Evolutionary conservation across 2,888 invertebrate genomes (phyloP), one percentile per base, ranked within the genome.

Genomic region (Calameuta idolon): DNA sequence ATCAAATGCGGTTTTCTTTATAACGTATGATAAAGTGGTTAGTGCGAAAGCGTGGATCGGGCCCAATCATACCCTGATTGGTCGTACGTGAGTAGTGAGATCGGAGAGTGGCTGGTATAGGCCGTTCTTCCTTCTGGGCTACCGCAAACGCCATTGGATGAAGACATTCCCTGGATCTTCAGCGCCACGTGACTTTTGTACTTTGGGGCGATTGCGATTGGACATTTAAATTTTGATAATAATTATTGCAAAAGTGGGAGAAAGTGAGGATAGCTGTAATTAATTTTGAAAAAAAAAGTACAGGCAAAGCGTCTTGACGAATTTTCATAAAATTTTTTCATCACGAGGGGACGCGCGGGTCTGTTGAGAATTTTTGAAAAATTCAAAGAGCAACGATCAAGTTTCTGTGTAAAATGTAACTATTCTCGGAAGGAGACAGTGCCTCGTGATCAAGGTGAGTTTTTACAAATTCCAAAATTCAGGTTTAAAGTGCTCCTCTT

Each of bases 1-100:
- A 90, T 90, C 88, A 88, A 89, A 88, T 86, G 89, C 87, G 85
- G 85, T 88, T 90, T 90, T 87, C 88, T 90, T 89, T 89, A 87
- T 81, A 86, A 85, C 85, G 85, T 81, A 84, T 85, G 90, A 91
- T 90, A 89, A 90, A 91, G 91, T 91, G 90, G 90, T 90, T 91
- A 90, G 88, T 87, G 90, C 85, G 88, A 81, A 89, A 87, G 87
- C 88, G 90, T 87, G 89, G 88, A 90, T 90, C 88, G 89, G 86
- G 82, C 88, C 40, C 90, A 90, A 87, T 88, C 88, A 88, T 85
- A 87, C 85, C 86, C 87, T 90, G 90, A 90, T 91, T 90, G 90
- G 90, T 81, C 84, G 89, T 87, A 90, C 91, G 91, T 91, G 91
- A 90, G 90, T 85, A 84, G 85, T 84, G 84, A 83, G 86, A 82